Conservation (phyloP, 2,113 vertebrate species). For the Perca fluviatilis region DNA sequence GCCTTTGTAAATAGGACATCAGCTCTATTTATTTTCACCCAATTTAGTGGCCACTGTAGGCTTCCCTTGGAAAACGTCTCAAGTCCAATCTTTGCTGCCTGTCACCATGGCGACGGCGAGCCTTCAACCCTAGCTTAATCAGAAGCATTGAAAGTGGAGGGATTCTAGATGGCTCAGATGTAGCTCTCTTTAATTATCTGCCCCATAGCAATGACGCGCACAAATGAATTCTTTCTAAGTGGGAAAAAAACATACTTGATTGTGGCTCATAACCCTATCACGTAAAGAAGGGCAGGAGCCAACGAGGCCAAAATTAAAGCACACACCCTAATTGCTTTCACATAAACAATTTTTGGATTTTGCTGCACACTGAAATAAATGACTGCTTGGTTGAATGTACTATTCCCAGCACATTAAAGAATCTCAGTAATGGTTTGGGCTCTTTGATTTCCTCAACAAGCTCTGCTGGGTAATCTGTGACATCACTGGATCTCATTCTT, state of each 20-base stretch:
- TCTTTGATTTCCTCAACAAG: constrained; percentile 32
- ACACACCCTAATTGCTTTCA: constrained; percentile 43
- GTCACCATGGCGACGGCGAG: constrained; percentile 77
- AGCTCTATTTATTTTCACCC: constrained; percentile 75
- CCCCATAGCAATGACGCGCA: constrained; percentile 19
- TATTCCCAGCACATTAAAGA: constrained; percentile 25
- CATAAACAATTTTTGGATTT: constrained; percentile 10
- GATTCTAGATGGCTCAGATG: constrained; percentile 58
- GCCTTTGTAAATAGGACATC: constrained; percentile 75
- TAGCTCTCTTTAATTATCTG: constrained; percentile 56
- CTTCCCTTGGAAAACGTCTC: constrained; percentile 60
- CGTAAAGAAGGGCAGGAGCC: constrained; percentile 15
- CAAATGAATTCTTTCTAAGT: constrained; percentile 21
- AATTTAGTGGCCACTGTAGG: constrained; percentile 63
- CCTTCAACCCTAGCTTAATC: constrained; percentile 58
- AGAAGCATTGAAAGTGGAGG: constrained; percentile 55
- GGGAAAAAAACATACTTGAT: not conserved
- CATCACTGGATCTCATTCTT: constrained; percentile 28
- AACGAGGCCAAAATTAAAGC: constrained; percentile 12
- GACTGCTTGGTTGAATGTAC: not conserved
- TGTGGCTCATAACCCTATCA: constrained; percentile 20
- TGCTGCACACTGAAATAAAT: constrained; percentile 19
- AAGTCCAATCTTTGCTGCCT: constrained; percentile 65
- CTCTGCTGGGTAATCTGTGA: constrained; percentile 28
- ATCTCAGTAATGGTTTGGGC: not conserved